phyloP scores from a whole-genome alignment of 2,113 vertebrate genomes.

The Sinocyclocheilus rhinocerous region DNA sequence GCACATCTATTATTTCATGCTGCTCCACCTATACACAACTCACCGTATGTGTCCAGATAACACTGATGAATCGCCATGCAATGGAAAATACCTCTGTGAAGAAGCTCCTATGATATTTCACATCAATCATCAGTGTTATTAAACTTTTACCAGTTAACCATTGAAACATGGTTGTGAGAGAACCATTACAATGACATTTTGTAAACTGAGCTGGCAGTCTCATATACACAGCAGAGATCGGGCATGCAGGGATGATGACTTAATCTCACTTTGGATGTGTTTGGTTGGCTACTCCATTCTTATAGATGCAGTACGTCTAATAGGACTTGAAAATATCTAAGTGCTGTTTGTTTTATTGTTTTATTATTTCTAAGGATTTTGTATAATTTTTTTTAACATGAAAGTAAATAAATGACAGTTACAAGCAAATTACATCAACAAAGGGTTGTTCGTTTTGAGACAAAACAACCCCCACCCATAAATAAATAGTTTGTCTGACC shows the following conservation, averaged over 20 bases:
- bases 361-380: neutral
- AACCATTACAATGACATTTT: constrained; percentile 6
- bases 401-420: neutral
- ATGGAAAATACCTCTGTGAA: neutral
- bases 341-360: neutral
- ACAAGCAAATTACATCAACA: neutral
- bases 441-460: neutral
- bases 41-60: neutral
- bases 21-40: constrained; percentile 9
- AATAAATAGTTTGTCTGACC: neutral
- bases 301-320: neutral
- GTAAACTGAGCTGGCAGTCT: constrained; percentile 14
- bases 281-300: neutral
- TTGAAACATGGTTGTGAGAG: neutral
- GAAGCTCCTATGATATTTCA: neutral
- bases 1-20: neutral
- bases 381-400: neutral
- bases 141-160: constrained; percentile 8
- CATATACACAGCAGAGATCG: constrained; percentile 2
- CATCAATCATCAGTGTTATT: neutral
- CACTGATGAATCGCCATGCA: neutral
- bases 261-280: neutral
- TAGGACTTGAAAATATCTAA: neutral
- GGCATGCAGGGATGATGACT: neutral
- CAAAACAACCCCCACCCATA: neutral